A percentile compares a stretch with the other conserved stretches of the same genome.
Conservation (phyloP, 2,113 vertebrate species). For the Oryzias celebensis region DNA sequence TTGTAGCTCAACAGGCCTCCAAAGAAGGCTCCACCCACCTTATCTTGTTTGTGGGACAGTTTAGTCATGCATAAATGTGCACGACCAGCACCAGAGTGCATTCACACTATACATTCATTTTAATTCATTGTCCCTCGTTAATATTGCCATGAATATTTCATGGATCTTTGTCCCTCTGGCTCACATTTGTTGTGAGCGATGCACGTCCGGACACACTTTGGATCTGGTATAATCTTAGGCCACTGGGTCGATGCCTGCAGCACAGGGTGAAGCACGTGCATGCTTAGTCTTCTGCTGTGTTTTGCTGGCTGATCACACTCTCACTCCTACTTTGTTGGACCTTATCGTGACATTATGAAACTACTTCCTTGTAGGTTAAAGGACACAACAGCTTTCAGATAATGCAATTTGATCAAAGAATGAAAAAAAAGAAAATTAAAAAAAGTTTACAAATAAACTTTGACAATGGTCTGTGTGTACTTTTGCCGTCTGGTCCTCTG, state of each 20-base stretch:
- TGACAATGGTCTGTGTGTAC: too few species aligned
- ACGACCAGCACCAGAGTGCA: slow-evolving; percentile 5
- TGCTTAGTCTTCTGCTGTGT: neutral
- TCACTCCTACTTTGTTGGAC: neutral
- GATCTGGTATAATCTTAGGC: slow-evolving; percentile 37
- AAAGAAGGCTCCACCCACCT: slow-evolving; percentile 54
- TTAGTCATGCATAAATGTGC: slow-evolving; percentile 32
- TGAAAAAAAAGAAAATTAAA: too few species aligned
- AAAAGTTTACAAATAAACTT: neutral
- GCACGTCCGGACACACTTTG: slow-evolving; percentile 14
- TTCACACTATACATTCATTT: slow-evolving; percentile 3
- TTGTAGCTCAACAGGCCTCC: slow-evolving; percentile 59
- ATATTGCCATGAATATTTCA: slow-evolving; percentile 13
- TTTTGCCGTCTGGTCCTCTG: neutral
- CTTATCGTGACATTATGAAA: neutral
- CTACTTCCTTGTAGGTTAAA: neutral
- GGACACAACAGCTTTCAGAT: too few species aligned
- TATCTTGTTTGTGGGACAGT: slow-evolving; percentile 52
- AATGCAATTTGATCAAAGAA: too few species aligned
- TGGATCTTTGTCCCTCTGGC: neutral
- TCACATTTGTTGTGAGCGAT: slow-evolving; percentile 5
- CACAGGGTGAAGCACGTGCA: slow-evolving; percentile 41
- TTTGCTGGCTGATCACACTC: slow-evolving; percentile 3
- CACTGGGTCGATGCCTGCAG: slow-evolving; percentile 14
- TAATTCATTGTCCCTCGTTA: slow-evolving; percentile 10